Evolutionary conservation across 2,888 invertebrate genomes (phyloP).

Genomic region (Rotaria macrura): DNA sequence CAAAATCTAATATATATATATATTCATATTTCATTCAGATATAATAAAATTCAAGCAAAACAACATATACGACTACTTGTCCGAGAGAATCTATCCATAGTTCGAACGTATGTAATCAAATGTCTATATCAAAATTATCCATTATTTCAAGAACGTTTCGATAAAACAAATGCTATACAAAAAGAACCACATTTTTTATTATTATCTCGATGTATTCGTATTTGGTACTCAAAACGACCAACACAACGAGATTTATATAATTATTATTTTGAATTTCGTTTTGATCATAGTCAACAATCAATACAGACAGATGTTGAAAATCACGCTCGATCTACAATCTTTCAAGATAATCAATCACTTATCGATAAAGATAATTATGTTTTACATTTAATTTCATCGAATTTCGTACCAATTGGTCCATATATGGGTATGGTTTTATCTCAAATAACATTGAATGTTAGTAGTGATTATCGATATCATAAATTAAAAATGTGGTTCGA

Average conservation of each 20-base stretch:
- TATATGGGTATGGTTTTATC: conserved; percentile 41
- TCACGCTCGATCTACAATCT: background rate
- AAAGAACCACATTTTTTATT: background rate
- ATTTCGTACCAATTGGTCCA: background rate
- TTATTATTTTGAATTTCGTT: conserved; percentile 13
- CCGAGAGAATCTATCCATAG: background rate
- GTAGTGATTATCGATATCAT: conserved; percentile 45
- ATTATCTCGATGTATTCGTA: background rate
- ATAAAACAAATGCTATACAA: conserved; percentile 2
- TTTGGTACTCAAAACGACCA: background rate
- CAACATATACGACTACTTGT: background rate
- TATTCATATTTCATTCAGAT: background rate
- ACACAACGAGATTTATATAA: background rate
- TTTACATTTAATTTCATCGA: background rate
- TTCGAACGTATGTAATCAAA: background rate
- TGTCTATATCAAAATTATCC: background rate
- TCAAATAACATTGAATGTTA: conserved; percentile 43
- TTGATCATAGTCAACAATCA: background rate
- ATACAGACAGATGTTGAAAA: background rate
- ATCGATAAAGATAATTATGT: background rate
- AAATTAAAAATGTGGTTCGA: conserved; percentile 45
- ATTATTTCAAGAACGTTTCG: background rate
- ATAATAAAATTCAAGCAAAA: background rate
- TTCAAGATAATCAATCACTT: background rate
- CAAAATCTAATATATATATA: background rate